A percentile compares a stretch with the other conserved stretches of the same genome.
Evolutionary conservation across 2,113 vertebrate species (phyloP).

Genomic region (Gallinago paraguaiae): DNA sequence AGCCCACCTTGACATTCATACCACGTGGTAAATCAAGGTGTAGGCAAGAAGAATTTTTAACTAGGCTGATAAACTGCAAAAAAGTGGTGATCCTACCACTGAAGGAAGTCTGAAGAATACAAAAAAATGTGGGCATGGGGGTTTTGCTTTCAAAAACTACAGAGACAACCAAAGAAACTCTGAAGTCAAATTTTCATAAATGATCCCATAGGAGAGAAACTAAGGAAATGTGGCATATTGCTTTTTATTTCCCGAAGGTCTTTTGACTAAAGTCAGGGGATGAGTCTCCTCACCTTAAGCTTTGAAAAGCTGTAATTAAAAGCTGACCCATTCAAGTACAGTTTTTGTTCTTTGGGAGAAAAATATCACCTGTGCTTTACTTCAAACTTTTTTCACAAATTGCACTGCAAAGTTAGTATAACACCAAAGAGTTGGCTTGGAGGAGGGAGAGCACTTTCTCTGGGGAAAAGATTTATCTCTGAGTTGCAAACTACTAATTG

Average conservation of each 20-base stretch:
- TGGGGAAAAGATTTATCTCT: not conserved
- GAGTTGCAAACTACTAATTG: not conserved
- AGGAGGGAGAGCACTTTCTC: not conserved
- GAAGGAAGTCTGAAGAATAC: not conserved
- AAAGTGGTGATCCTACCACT: not conserved
- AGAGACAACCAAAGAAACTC: not conserved
- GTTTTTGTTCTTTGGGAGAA: not conserved
- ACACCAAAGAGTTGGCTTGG: not conserved
- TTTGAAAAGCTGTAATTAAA: not conserved
- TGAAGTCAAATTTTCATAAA: not conserved
- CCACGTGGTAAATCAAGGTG: not conserved
- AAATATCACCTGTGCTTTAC: not conserved
- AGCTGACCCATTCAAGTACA: not conserved
- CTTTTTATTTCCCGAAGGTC: not conserved
- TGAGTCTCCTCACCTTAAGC: not conserved
- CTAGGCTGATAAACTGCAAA: not conserved
- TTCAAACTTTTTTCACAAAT: not conserved
- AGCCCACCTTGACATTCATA: not conserved
- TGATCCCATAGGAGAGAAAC: not conserved
- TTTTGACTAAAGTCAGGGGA: not conserved
- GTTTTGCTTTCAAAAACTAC: not conserved
- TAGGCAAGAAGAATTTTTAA: not conserved
- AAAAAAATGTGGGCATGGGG: fast-evolving
- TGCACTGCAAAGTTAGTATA: not conserved
- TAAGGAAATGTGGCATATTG: not conserved